Base-by-base conservation (phyloP, 1,140 invertebrate genomes). In the Linepithema humile region DNA sequence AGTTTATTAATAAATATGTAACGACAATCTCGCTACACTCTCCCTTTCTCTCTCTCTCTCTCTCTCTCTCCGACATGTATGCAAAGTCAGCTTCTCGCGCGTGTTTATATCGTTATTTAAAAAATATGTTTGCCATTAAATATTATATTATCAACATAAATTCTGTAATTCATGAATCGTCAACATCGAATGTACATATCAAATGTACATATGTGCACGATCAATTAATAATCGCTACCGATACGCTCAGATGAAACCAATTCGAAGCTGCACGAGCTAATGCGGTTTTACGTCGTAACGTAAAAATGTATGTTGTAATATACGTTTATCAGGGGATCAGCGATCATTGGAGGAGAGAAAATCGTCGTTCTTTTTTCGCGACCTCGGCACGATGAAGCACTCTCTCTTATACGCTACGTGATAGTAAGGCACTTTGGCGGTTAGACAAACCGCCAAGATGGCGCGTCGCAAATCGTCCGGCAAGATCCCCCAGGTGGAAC, bases 401-500 rank as follows among this genome's bases (percentile, higher is more conserved):
- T 38, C 23, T 67, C 48, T 38, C 20, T 50, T 23, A 3, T 55
- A 35, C 64, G 50, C 35, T 40, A 69, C 23, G 23, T 20, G 35
- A 26, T 35, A 43, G 40, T 77, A 50, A 80, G 75, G 26, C 70
- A 70, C 50, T 69, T 80, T 40, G 75, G 62, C 32, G 75, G 75
- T 70, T 80, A 80, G 75, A 80, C 75, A 80, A 80, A 80, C 75
- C 75, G 64, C 75, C 75, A 57, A 70, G 50, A 48, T 80, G 64
- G 75, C 75, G 64, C 75, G 75, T 80, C 75, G 75, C 75, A 80
- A 80, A 80, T 80, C 75, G 75, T 64, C 64, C 64, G 75, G 75
- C 75, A 80, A 69, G 64, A 80, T 80, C 64, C 75, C 75, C 75
- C 35, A 80, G 75, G 75, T 80, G 75, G 64, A 80, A 80, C 75